Percentiles rank a stretch among this genome's conserved stretches.
Evolutionary conservation across 1,140 invertebrate species (phyloP).

Genomic region (Tribolium castaneum): DNA sequence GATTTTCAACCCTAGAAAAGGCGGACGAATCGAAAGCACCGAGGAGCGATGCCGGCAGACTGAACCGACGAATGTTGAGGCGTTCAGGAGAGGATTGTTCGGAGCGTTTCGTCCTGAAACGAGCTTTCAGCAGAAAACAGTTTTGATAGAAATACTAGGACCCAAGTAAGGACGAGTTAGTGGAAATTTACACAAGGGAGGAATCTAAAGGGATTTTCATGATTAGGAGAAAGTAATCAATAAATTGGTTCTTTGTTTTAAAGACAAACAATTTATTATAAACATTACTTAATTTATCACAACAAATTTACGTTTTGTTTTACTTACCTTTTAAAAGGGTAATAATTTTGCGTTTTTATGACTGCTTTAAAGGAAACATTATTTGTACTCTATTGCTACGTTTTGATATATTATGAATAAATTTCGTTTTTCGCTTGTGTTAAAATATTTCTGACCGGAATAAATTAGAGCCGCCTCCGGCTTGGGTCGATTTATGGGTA

Average conservation of each 20-base stretch:
- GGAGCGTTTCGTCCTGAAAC: not conserved
- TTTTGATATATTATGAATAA: no score
- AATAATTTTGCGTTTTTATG: no score
- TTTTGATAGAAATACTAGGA: constrained; percentile 1
- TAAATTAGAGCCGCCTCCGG: not conserved
- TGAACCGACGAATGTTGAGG: constrained; percentile 6
- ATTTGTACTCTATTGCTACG: no score
- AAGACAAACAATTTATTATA: no score
- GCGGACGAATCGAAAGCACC: not conserved
- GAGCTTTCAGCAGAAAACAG: constrained; percentile 29
- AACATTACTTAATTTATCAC: no score
- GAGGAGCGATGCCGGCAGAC: not conserved
- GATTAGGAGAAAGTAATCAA: not conserved
- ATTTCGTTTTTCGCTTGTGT: no score
- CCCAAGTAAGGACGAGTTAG: not conserved
- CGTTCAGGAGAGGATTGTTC: not conserved
- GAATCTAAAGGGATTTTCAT: not conserved
- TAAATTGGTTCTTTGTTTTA: no score
- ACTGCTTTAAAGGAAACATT: no score
- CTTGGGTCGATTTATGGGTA: no score
- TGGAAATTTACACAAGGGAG: not conserved
- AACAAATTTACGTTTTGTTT: no score
- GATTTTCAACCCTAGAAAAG: constrained; percentile 17
- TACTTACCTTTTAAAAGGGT: no score
- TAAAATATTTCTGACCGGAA: not conserved